phyloP scores from a whole-genome alignment of 92 coral and sea anemone genomes.

The Galaxea fascicularis region DNA sequence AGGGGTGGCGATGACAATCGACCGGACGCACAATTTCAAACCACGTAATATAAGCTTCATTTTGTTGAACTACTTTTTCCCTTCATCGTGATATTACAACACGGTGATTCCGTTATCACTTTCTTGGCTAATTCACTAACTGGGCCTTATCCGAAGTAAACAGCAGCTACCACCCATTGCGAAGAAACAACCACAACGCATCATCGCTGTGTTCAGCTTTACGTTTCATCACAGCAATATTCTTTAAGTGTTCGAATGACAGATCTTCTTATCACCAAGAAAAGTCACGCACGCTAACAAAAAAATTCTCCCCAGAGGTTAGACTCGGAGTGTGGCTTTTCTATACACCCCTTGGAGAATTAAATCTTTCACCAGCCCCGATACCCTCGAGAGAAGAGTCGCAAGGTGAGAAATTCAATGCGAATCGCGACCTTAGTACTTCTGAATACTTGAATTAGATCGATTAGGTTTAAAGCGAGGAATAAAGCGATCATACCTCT shows the following conservation, averaged over 20 bases:
- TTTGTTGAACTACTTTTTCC: neutral
- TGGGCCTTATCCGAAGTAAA: constrained; percentile 46
- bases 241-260: constrained; percentile 45
- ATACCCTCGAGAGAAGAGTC: constrained; percentile 5
- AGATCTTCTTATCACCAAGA: constrained; percentile 22
- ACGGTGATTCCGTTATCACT: neutral
- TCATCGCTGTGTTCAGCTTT: constrained; percentile 25
- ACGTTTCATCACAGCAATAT: constrained; percentile 38
- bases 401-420: neutral
- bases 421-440: constrained; percentile 5
- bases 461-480: neutral
- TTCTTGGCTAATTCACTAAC: constrained; percentile 18
- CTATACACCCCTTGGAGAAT: neutral
- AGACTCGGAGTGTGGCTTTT: constrained; percentile 5
- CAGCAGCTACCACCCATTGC: constrained; percentile 47
- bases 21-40: no score
- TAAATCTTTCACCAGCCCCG: constrained; percentile 29
- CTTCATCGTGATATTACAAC: neutral
- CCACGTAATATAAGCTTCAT: neutral
- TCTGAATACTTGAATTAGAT: constrained; percentile 1
- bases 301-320: constrained; percentile 24
- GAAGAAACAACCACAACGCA: constrained; percentile 35
- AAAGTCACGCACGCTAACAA: constrained; percentile 40
- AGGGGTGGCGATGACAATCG: neutral
- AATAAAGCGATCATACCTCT: constrained; percentile 23